Percentiles rank a stretch among this genome's conserved stretches.
Evolutionary conservation across 2,113 vertebrate genomes (phyloP).

Genomic region (Hemiprocne comata): DNA sequence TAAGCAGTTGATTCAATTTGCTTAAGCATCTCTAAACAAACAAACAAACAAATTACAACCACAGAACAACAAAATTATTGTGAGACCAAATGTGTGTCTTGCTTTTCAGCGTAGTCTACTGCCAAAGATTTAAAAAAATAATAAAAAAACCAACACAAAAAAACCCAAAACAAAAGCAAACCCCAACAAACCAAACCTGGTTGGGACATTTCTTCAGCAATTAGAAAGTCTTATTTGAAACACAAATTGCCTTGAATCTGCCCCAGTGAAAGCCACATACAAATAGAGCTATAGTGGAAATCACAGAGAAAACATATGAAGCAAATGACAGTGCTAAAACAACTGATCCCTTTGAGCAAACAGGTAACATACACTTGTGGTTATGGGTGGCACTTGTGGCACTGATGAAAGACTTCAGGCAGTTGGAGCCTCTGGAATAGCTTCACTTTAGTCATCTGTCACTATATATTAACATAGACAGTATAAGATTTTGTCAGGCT

Average conservation of each 20-base stretch:
- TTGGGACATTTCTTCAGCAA: neutral
- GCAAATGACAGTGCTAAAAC: neutral
- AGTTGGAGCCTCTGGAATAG: neutral
- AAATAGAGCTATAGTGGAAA: neutral
- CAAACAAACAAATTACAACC: neutral
- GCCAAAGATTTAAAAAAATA: neutral
- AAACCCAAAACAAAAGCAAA: neutral
- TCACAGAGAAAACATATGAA: neutral
- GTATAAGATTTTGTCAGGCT: neutral
- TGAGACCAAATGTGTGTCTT: neutral
- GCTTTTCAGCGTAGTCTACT: neutral
- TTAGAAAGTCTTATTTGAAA: neutral
- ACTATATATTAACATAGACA: neutral
- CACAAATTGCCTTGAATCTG: neutral
- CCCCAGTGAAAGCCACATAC: neutral
- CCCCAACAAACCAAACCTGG: neutral
- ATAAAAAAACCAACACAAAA: too few relatives aligned
- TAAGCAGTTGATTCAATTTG: slow-evolving; percentile 30
- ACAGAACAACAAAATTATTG: neutral
- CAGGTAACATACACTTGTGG: neutral
- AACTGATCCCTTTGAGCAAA: neutral
- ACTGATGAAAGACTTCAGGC: neutral
- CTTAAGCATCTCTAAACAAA: neutral
- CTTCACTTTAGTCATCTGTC: neutral
- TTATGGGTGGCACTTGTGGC: neutral